phyloP scores from a whole-genome alignment of 1,140 invertebrate genomes.

The Caenorhabditis tropicalis region DNA sequence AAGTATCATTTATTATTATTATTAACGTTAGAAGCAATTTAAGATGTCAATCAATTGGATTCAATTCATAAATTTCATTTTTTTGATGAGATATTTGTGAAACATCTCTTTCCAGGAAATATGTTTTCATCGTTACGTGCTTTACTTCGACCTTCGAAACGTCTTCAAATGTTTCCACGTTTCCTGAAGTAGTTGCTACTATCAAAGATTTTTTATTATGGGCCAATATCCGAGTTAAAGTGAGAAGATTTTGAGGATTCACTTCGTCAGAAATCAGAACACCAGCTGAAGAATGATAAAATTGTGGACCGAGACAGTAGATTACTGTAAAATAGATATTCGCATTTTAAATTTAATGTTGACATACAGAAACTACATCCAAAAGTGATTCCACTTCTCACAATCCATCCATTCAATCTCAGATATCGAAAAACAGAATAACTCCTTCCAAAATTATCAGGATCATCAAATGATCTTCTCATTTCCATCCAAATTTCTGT shows the following conservation, averaged over 20 bases:
- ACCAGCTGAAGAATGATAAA: constrained; percentile 23
- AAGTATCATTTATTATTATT: not conserved
- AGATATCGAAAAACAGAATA: constrained; percentile 18
- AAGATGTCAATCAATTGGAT: not conserved
- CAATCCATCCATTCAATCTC: constrained; percentile 4
- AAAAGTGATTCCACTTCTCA: constrained; percentile 1
- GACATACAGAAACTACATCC: not conserved
- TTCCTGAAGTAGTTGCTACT: not conserved
- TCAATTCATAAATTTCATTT: constrained; percentile 2
- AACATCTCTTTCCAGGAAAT: constrained; percentile 15
- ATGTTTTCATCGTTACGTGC: not conserved
- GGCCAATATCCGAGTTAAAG: not conserved
- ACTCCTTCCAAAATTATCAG: not conserved
- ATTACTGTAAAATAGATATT: not conserved
- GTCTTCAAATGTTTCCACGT: not conserved
- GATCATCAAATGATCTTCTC: not conserved
- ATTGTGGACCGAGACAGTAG: not conserved
- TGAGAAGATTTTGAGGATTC: not conserved
- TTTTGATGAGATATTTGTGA: not conserved
- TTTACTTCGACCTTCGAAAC: not conserved
- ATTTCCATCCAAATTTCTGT: constrained; percentile 7
- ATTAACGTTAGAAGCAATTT: not conserved
- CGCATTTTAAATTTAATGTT: not conserved
- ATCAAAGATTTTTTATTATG: constrained; percentile 23
- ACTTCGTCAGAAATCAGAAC: not conserved